Percentiles rank a stretch among this genome's conserved stretches.
Evolutionary conservation across 2,113 vertebrate genomes (phyloP).

Genomic region (Rhabdornis inornatus): DNA sequence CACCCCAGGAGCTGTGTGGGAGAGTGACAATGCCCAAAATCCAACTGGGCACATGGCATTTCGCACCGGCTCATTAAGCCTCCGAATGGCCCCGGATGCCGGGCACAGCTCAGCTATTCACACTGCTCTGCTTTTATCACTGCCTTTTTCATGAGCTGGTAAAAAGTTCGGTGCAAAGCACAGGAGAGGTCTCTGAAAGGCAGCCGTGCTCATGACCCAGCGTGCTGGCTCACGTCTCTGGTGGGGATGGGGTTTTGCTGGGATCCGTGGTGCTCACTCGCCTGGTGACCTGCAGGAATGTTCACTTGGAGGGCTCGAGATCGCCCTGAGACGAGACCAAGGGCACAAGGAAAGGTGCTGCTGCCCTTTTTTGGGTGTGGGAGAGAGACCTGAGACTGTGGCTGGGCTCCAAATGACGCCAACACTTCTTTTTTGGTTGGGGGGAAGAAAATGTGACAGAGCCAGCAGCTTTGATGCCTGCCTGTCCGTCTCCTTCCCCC

Average conservation of each 20-base stretch:
- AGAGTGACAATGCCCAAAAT: not conserved
- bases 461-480: constrained; percentile 25
- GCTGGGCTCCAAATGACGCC: not conserved
- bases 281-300: not conserved
- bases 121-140: constrained; percentile 19
- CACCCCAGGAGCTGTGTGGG: not conserved
- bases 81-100: not conserved
- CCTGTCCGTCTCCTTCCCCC: constrained; percentile 26
- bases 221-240: not conserved
- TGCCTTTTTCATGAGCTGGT: not conserved
- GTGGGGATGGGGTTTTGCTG: not conserved
- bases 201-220: not conserved
- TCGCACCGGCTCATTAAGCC: not conserved
- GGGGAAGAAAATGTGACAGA: constrained; percentile 31
- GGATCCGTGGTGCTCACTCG: accelerated
- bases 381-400: not conserved
- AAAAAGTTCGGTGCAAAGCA: constrained; percentile 32
- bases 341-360: not conserved
- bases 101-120: not conserved
- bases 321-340: not conserved
- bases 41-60: not conserved
- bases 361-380: not conserved
- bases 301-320: not conserved
- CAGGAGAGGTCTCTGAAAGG: constrained; percentile 12
- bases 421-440: not conserved